phyloP scores from a whole-genome alignment of 2,113 vertebrate genomes.

The Ictidomys tridecemlineatus region DNA sequence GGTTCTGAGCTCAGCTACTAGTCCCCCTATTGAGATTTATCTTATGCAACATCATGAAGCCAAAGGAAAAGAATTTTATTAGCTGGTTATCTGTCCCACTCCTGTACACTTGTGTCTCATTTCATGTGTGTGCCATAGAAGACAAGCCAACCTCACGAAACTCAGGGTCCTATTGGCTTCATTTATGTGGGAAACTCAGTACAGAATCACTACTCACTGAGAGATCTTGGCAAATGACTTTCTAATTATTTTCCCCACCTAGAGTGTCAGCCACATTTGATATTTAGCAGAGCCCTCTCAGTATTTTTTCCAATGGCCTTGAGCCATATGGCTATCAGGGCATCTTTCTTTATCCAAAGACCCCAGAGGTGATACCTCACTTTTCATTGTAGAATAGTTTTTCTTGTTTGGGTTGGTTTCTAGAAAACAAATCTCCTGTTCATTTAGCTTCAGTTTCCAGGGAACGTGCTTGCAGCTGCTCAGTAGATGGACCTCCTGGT shows the following conservation, averaged over 20 bases:
- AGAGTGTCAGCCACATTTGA: background rate
- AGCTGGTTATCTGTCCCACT: background rate
- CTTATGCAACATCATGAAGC: background rate
- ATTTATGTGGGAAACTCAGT: background rate
- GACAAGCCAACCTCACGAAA: background rate
- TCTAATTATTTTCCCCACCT: background rate
- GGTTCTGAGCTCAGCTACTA: background rate
- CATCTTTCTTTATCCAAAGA: background rate
- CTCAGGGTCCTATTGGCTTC: background rate
- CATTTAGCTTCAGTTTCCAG: background rate
- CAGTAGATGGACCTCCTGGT: background rate
- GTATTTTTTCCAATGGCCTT: background rate
- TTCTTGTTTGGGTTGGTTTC: background rate
- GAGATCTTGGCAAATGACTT: background rate
- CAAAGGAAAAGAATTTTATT: background rate
- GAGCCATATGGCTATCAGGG: background rate
- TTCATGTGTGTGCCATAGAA: background rate
- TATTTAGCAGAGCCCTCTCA: background rate
- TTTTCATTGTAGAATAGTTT: background rate
- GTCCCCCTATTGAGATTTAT: background rate
- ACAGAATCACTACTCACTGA: background rate
- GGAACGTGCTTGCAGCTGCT: background rate
- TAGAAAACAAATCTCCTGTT: background rate
- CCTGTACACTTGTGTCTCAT: slow-evolving; percentile 21
- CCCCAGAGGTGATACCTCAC: background rate